A percentile compares a stretch with the other conserved stretches of the same genome.
Conservation (phyloP, 2,113 vertebrate species). For the Cyprinodon tularosa region DNA sequence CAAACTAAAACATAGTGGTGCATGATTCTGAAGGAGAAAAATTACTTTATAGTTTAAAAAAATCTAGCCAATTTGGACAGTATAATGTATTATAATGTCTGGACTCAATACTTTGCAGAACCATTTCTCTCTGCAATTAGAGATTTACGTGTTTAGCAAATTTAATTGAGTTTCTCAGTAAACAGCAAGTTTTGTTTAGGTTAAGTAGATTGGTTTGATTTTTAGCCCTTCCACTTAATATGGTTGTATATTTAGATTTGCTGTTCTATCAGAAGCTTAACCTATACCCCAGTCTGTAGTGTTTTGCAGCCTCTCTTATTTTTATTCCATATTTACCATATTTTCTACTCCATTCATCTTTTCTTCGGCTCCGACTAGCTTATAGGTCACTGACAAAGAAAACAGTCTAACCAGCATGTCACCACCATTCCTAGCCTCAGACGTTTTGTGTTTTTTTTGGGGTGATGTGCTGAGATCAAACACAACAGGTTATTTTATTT, state of each 20-base stretch:
- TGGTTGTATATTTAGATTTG: neutral
- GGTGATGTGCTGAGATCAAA: no score
- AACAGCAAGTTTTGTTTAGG: neutral
- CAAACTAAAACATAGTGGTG: no score
- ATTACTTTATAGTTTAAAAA: no score
- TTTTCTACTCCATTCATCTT: neutral
- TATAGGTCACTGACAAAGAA: neutral
- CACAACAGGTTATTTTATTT: neutral
- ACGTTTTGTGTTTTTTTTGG: neutral
- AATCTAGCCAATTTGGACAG: no score
- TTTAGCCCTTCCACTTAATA: neutral
- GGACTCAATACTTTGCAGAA: neutral
- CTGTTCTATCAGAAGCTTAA: neutral
- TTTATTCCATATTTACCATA: neutral
- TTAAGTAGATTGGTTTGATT: neutral
- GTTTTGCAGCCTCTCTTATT: neutral
- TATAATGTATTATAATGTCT: neutral
- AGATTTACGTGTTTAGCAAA: neutral
- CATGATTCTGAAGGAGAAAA: no score
- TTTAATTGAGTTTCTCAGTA: neutral
- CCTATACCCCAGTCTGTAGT: neutral
- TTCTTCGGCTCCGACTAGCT: neutral
- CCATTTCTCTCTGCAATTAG: no score
- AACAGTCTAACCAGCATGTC: neutral
- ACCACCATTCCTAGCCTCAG: neutral